phyloP scores from a whole-genome alignment of 2,888 invertebrate genomes.

The Neuroscelio doddi region DNA sequence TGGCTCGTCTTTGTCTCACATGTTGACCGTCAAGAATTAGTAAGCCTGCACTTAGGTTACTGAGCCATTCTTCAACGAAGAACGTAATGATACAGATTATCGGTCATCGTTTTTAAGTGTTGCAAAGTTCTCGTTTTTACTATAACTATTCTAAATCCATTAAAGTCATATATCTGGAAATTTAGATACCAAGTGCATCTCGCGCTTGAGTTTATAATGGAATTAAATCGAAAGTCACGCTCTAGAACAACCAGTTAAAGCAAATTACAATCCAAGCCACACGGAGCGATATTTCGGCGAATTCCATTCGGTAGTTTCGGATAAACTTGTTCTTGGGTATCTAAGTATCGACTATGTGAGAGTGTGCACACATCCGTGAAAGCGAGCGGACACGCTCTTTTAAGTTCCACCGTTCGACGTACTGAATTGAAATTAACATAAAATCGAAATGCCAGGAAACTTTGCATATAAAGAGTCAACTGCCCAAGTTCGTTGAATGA shows the following conservation, averaged over 20 bases:
- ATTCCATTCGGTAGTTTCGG: constrained; percentile 63
- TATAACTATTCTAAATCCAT: constrained; percentile 7
- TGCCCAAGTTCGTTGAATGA: constrained; percentile 68
- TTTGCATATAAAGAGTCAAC: constrained; percentile 70
- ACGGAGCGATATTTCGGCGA: constrained; percentile 63
- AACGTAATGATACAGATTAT: too few species aligned
- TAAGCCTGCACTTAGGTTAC: constrained; percentile 18
- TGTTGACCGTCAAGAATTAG: constrained; percentile 56
- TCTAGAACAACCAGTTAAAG: constrained; percentile 61
- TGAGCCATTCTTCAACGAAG: too few species aligned
- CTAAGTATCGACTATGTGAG: constrained; percentile 49
- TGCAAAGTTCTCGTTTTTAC: too few species aligned
- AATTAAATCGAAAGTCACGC: constrained; percentile 65
- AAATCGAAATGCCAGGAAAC: constrained; percentile 70
- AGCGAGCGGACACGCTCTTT: constrained; percentile 58
- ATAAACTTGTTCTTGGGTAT: constrained; percentile 60
- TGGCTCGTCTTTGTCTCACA: constrained; percentile 47
- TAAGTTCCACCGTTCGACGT: constrained; percentile 60
- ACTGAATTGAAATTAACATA: constrained; percentile 71
- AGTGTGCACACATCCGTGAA: constrained; percentile 47
- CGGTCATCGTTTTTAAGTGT: too few species aligned
- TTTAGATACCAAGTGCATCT: not conserved
- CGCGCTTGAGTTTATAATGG: constrained; percentile 41
- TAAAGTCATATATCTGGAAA: constrained; percentile 16
- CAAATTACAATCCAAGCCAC: constrained; percentile 62